A percentile compares a stretch with the other conserved stretches of the same genome.
Evolutionary conservation across 2,113 vertebrate species (phyloP).

Genomic region (Pungitius pungitius): DNA sequence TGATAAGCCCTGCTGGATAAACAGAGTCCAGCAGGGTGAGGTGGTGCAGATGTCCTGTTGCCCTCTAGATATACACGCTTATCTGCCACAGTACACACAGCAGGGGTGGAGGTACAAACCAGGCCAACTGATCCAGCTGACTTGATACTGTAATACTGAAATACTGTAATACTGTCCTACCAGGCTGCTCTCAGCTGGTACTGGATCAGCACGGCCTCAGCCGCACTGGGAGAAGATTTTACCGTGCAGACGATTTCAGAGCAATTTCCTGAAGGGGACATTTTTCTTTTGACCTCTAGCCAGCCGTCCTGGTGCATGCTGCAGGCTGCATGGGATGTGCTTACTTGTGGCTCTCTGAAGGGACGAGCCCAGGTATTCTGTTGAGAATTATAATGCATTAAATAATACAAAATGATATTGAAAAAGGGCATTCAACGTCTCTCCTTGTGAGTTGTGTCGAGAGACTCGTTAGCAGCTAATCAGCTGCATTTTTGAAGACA

Average conservation of each 20-base stretch:
- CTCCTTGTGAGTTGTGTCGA: background rate
- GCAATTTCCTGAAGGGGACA: slow-evolving; percentile 15
- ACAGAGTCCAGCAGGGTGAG: slow-evolving; percentile 8
- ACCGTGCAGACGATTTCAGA: background rate
- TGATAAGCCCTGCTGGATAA: background rate
- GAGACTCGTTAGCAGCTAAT: background rate
- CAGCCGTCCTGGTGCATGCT: background rate
- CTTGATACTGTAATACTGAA: background rate
- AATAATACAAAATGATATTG: too few relatives aligned
- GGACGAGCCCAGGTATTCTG: background rate
- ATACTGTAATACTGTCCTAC: background rate
- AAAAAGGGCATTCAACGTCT: too few relatives aligned
- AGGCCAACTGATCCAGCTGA: slow-evolving; percentile 1
- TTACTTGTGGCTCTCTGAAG: background rate
- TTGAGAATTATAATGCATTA: too few relatives aligned
- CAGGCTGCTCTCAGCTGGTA: background rate
- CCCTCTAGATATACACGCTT: slow-evolving; percentile 58
- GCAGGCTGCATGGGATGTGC: background rate
- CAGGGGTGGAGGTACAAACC: slow-evolving; percentile 26
- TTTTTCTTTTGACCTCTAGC: background rate
- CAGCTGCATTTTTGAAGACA: background rate
- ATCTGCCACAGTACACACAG: slow-evolving; percentile 43
- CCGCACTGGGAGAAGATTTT: background rate
- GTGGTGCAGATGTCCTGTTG: slow-evolving; percentile 17
- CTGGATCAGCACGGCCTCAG: background rate